phyloP scores from a whole-genome alignment of 1,140 invertebrate species.

The Neuroterus valhalla region DNA sequence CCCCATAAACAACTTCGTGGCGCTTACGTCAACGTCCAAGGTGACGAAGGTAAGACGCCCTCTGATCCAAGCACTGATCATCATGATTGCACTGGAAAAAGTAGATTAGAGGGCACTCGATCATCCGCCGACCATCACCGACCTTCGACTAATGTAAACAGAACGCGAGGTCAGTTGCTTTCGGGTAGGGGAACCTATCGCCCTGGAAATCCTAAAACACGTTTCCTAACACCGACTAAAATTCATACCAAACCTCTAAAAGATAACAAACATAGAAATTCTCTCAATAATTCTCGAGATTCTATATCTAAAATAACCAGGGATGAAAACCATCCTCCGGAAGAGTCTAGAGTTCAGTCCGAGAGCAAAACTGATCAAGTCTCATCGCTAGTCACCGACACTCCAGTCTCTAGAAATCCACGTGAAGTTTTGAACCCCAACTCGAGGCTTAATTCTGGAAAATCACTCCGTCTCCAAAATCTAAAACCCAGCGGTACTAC shows the following conservation, averaged over 20 bases:
- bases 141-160: constrained; percentile 36
- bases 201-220: background rate
- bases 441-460: constrained; percentile 42
- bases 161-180: constrained; percentile 45
- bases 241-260: background rate
- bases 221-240: background rate
- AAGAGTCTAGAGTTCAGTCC: background rate
- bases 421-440: constrained; percentile 37
- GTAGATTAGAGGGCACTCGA: constrained; percentile 62
- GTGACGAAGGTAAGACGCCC: constrained; percentile 79
- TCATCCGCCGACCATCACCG: constrained; percentile 44
- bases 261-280: background rate
- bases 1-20: constrained; percentile 74
- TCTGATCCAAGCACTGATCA: constrained; percentile 71
- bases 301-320: background rate
- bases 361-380: background rate
- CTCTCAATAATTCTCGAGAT: background rate
- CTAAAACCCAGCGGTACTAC: constrained; percentile 60
- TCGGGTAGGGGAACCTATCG: constrained; percentile 33
- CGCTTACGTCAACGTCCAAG: constrained; percentile 83
- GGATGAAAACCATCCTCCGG: constrained; percentile 13
- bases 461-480: constrained; percentile 53
- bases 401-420: constrained; percentile 36
- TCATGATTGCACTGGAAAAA: constrained; percentile 64
- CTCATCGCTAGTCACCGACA: constrained; percentile 31